phyloP scores from a whole-genome alignment of 2,888 invertebrate genomes.

The Periphyllus acericola region DNA sequence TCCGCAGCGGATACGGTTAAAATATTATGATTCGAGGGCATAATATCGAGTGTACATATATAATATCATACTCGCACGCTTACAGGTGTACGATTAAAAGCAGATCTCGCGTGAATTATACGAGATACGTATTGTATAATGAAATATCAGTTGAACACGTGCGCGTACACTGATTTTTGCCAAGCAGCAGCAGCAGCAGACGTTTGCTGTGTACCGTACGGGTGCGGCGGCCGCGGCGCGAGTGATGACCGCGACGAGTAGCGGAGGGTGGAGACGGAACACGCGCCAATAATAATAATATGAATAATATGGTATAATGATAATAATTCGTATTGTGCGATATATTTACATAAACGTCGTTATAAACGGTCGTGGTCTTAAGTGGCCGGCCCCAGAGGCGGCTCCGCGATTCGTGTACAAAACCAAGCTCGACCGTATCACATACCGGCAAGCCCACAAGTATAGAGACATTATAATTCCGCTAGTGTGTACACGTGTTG shows the following conservation, averaged over 20 bases:
- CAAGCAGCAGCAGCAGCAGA: not conserved
- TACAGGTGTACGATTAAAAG: not conserved
- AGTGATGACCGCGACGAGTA: too few species aligned
- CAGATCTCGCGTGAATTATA: not conserved
- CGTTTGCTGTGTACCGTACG: not conserved
- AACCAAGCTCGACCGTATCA: not conserved
- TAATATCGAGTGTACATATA: not conserved
- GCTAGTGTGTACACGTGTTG: not conserved
- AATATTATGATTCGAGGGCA: not conserved
- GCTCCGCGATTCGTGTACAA: not conserved
- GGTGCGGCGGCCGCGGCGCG: too few species aligned
- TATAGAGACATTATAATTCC: not conserved
- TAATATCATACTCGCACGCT: not conserved
- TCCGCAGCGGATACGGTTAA: too few species aligned
- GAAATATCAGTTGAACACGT: not conserved
- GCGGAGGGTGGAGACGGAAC: not conserved
- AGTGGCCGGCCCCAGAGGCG: slow-evolving; percentile 31
- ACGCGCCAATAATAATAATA: slow-evolving; percentile 23
- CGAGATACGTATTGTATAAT: not conserved
- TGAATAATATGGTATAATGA: not conserved
- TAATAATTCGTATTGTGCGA: slow-evolving; percentile 9
- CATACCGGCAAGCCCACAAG: too few species aligned
- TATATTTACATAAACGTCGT: slow-evolving; percentile 46
- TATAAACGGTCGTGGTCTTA: slow-evolving; percentile 34
- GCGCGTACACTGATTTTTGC: not conserved